Conservation (phyloP, 2,888 invertebrate species). For the Stegana nigrithorax region DNA sequence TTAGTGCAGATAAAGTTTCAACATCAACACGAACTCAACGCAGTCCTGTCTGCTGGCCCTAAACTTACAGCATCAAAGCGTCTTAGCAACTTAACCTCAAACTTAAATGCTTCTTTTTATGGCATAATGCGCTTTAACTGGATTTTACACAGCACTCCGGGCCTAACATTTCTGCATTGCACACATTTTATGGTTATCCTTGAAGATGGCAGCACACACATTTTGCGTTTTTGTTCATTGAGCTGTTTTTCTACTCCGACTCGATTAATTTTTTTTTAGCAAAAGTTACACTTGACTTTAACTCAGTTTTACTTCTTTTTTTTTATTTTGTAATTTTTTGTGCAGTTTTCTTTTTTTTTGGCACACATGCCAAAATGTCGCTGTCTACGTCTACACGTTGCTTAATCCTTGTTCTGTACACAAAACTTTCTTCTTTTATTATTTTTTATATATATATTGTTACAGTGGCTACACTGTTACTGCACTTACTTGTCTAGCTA, state of each 20-base stretch:
- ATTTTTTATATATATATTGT: background rate
- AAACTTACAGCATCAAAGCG: background rate
- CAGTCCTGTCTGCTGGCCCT: background rate
- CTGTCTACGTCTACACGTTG: background rate
- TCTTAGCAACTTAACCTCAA: background rate
- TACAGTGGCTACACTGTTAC: background rate
- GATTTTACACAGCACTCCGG: constrained; percentile 13
- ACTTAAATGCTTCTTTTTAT: background rate
- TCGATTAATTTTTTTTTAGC: too few species aligned
- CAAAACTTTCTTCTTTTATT: constrained; percentile 3
- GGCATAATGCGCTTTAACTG: constrained; percentile 9
- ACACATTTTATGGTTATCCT: constrained; percentile 9
- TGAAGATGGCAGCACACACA: background rate
- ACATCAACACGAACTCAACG: constrained; percentile 12
- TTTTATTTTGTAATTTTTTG: background rate
- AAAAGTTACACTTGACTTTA: too few species aligned
- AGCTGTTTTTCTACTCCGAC: too few species aligned
- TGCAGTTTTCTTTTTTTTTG: background rate
- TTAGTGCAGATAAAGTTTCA: constrained; percentile 18
- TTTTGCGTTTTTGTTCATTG: too few species aligned
- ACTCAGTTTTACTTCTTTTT: too few species aligned
- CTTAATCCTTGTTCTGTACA: constrained; percentile 8
- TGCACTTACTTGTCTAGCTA: background rate
- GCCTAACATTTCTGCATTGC: background rate
- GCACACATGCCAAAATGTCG: constrained; percentile 11